phyloP scores from a whole-genome alignment of 2,797 vertebrate species.

The Pachyuromys duprasi region DNA sequence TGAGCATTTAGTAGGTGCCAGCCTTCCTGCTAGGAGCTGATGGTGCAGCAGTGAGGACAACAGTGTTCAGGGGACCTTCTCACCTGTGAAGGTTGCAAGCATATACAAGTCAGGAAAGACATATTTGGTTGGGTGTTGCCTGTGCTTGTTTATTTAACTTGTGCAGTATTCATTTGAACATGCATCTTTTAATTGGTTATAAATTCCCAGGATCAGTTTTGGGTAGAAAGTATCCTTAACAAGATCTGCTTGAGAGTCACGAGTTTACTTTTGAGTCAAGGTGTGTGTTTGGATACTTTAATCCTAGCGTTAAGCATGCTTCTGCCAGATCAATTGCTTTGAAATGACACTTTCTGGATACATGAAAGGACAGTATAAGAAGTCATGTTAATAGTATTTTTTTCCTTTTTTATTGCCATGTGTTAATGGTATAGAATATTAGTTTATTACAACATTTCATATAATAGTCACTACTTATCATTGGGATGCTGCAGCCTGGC shows the following conservation, averaged over 20 bases:
- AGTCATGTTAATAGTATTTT: not conserved
- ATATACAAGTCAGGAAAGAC: conserved; percentile 26
- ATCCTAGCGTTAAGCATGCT: not conserved
- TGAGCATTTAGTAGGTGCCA: not conserved
- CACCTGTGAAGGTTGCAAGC: not conserved
- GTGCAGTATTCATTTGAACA: conserved; percentile 7
- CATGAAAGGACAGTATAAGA: not conserved
- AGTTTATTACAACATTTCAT: not conserved
- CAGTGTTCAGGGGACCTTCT: not conserved
- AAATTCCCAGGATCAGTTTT: not conserved
- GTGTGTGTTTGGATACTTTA: not conserved
- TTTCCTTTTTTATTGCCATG: not conserved
- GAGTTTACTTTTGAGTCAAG: conserved; percentile 8
- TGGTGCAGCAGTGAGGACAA: not conserved
- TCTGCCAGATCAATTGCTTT: not conserved
- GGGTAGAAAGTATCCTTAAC: not conserved
- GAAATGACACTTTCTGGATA: conserved; percentile 15
- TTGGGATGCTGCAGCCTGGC: not conserved
- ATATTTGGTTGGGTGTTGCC: not conserved
- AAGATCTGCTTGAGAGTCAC: not conserved
- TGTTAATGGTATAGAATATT: not conserved
- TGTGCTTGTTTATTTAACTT: not conserved
- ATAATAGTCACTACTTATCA: conserved; percentile 5
- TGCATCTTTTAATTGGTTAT: conserved; percentile 3
- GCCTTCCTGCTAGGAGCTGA: not conserved